Evolutionary conservation across 2,797 vertebrate species (phyloP).

Genomic region (Pogonophryne albipinna): DNA sequence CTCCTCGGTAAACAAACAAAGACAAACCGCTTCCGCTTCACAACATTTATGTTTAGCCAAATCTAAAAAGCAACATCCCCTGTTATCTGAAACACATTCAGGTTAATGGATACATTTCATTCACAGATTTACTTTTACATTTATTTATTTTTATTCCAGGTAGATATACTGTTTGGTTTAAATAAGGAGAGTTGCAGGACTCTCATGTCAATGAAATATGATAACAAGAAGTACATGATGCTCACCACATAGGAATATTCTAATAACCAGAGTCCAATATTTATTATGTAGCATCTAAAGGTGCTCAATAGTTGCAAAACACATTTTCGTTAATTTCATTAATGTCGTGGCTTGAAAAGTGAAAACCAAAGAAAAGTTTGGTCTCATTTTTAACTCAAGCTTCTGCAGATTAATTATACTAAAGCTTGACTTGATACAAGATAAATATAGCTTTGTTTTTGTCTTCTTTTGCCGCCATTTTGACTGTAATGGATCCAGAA

Average conservation of each 20-base stretch:
- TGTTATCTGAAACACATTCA: conserved; percentile 10
- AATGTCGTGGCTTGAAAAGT: no score
- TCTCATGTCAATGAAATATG: neutral
- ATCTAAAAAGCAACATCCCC: conserved; percentile 27
- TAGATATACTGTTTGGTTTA: neutral
- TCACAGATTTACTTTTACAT: neutral
- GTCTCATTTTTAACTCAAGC: no score
- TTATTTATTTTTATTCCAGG: neutral
- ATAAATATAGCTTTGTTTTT: no score
- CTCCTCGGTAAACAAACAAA: conserved; percentile 70
- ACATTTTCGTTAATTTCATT: no score
- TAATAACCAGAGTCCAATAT: neutral
- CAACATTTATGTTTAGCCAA: conserved; percentile 24
- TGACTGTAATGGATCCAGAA: no score
- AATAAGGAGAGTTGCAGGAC: neutral
- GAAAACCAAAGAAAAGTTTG: no score
- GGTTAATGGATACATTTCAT: neutral
- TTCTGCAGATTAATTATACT: no score
- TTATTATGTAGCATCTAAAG: no score
- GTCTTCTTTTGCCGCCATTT: no score
- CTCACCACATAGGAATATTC: neutral
- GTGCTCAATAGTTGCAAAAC: no score
- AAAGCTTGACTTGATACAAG: no score
- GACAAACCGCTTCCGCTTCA: conserved; percentile 52
- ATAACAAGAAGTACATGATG: neutral